Evolutionary conservation across 64 coral and sea anemone genomes (phyloP).

Genomic region (Hydrozoanthus tunicans): DNA sequence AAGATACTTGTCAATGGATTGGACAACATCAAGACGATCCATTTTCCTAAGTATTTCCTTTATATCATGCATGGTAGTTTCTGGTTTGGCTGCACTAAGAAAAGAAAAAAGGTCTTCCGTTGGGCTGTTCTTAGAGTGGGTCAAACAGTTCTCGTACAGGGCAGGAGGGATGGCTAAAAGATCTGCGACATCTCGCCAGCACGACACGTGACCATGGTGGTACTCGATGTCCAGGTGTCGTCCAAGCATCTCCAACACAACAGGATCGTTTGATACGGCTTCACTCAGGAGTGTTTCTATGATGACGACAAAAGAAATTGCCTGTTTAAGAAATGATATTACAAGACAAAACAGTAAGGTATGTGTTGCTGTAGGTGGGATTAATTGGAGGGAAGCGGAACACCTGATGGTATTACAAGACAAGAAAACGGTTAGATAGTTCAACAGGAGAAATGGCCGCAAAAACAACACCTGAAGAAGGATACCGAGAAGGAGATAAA

Average conservation of each 20-base stretch:
- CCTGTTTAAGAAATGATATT: no score
- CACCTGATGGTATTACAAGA: no score
- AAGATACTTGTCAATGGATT: conserved; percentile 71
- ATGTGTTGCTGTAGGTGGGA: no score
- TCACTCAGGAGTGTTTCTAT: conserved; percentile 68
- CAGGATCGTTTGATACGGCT: conserved; percentile 52
- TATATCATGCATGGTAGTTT: conserved; percentile 80
- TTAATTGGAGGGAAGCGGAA: no score
- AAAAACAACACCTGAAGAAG: no score
- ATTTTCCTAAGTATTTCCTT: conserved; percentile 75
- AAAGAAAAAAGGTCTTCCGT: conserved; percentile 84
- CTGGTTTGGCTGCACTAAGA: conserved; percentile 80
- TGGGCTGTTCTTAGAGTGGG: conserved; percentile 69
- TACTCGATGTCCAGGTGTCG: conserved; percentile 80
- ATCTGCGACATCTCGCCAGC: conserved; percentile 83
- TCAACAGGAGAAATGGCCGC: no score
- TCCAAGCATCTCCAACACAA: conserved; percentile 36
- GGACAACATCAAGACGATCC: conserved; percentile 65
- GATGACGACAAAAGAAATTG: neutral
- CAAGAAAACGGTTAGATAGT: no score
- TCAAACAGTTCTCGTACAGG: conserved; percentile 58
- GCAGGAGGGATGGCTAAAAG: conserved; percentile 66
- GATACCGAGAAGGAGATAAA: no score
- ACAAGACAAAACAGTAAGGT: no score
- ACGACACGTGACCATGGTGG: conserved; percentile 71